Percentiles rank a stretch among this genome's conserved stretches.
These are phyloP conservation scores for Drosophila kanapiae DNA, from an alignment of 1,140 invertebrate species.

Conservation along the genomic window DNA sequence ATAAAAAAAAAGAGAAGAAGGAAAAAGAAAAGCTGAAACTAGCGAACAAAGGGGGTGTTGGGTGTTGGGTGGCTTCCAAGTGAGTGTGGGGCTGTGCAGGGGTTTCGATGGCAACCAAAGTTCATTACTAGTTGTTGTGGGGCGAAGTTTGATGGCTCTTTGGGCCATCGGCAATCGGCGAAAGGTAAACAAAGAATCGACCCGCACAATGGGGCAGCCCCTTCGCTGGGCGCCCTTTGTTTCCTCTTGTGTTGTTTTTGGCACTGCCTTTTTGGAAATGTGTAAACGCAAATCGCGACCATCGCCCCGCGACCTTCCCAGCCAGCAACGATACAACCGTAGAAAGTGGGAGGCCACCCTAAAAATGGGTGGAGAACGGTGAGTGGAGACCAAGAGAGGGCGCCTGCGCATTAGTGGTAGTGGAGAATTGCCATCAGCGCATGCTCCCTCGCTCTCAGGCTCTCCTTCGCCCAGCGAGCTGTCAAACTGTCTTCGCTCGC, in stretches of 20 bases:
- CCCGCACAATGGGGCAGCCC: constrained; percentile 23
- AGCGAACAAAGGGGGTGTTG: not conserved
- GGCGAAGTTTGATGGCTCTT: constrained; percentile 39
- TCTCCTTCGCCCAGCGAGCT: constrained; percentile 1
- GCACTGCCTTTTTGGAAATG: constrained; percentile 49
- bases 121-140: constrained; percentile 62
- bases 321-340: constrained; percentile 13
- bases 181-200: constrained; percentile 79
- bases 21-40: constrained; percentile 14
- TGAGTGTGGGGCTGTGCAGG: constrained; percentile 1
- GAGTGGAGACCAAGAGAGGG: constrained; percentile 46
- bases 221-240: constrained; percentile 11
- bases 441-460: constrained; percentile 19
- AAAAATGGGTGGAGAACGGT: constrained; percentile 8
- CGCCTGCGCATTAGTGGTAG: constrained; percentile 49
- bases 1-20: too few species aligned
- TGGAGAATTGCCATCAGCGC: constrained; percentile 55
- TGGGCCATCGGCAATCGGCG: constrained; percentile 51
- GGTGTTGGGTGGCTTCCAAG: not conserved
- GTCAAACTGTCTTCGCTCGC: constrained; percentile 13
- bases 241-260: constrained; percentile 38
- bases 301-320: constrained; percentile 45
- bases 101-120: constrained; percentile 46
- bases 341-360: constrained; percentile 29
- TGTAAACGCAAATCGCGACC: constrained; percentile 46